Conservation (phyloP, 2,888 invertebrate genomes). For the Tinea trinotella region DNA sequence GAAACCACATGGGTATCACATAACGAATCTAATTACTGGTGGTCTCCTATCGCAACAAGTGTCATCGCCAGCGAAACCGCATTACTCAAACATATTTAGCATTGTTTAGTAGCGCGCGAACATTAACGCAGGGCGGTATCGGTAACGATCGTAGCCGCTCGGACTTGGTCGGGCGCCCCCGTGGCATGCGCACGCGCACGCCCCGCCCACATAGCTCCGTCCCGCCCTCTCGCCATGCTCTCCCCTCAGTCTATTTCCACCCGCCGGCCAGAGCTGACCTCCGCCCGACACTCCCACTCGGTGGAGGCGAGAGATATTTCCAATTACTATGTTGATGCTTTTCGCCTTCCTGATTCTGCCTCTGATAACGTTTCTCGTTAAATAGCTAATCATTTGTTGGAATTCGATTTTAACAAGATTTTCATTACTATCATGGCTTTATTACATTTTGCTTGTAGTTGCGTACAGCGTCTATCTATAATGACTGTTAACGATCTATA, state of each 20-base stretch:
- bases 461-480: background rate
- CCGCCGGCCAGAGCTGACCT: conserved; percentile 27
- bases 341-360: conserved; percentile 49
- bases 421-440: conserved; percentile 18
- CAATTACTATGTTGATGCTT: conserved; percentile 58
- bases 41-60: conserved; percentile 14
- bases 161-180: conserved; percentile 41
- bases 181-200: conserved; percentile 22
- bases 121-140: conserved; percentile 55
- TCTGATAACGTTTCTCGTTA: conserved; percentile 57
- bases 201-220: conserved; percentile 49
- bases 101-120: conserved; percentile 38
- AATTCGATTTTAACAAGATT: conserved; percentile 18
- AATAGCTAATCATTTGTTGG: conserved; percentile 19
- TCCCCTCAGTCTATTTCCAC: conserved; percentile 37
- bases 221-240: conserved; percentile 33
- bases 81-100: conserved; percentile 40
- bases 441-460: background rate
- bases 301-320: conserved; percentile 43
- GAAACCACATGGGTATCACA: background rate
- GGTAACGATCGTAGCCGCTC: conserved; percentile 45
- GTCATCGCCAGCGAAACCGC: conserved; percentile 30
- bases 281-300: conserved; percentile 49
- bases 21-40: background rate
- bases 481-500: no score